phyloP scores from a whole-genome alignment of 2,888 invertebrate genomes.

The Apocheima hispidaria region DNA sequence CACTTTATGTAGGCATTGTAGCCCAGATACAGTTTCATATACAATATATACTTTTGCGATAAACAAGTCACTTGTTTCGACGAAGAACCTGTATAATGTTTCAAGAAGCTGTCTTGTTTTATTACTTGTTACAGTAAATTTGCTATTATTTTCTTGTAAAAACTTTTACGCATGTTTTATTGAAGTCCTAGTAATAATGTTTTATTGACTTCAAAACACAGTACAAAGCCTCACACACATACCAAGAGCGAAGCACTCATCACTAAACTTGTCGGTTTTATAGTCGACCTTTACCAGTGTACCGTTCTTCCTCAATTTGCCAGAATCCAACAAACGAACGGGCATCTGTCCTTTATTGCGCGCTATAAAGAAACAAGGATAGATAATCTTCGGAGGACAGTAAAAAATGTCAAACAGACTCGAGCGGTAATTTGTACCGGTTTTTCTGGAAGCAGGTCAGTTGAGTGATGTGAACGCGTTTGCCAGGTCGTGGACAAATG shows the following conservation, averaged over 20 bases:
- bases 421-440: constrained; percentile 49
- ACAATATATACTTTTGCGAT: no score
- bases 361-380: constrained; percentile 40
- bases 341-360: constrained; percentile 42
- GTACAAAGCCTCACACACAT: constrained; percentile 10
- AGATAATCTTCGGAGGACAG: constrained; percentile 38
- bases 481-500: constrained; percentile 66
- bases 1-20: no score
- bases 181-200: neutral
- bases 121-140: neutral
- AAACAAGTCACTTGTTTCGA: no score
- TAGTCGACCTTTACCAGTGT: constrained; percentile 14
- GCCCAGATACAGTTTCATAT: no score
- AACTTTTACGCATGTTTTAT: neutral
- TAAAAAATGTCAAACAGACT: constrained; percentile 39
- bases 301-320: constrained; percentile 20
- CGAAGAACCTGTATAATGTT: no score
- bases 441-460: constrained; percentile 55
- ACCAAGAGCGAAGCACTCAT: constrained; percentile 9
- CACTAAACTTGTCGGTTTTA: constrained; percentile 18
- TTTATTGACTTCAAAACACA: constrained; percentile 2
- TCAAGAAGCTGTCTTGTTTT: no score
- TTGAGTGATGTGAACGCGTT: constrained; percentile 69
- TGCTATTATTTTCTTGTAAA: neutral
- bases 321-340: constrained; percentile 21